A percentile compares a stretch with the other conserved stretches of the same genome.
Evolutionary conservation across 2,797 vertebrate species (phyloP).

Genomic region (Margarornis squamiger): DNA sequence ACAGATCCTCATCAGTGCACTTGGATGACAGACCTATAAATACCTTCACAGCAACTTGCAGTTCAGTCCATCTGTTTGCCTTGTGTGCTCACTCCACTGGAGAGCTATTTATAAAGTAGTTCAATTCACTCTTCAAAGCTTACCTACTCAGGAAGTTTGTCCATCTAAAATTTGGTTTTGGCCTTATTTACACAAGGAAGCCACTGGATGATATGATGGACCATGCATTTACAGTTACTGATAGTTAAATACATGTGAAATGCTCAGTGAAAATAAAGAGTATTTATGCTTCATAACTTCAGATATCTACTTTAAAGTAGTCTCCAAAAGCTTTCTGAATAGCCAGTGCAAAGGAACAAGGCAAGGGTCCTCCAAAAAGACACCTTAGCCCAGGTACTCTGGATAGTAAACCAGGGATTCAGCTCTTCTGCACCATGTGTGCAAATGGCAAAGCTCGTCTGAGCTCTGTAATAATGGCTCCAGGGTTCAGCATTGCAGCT

Average conservation of each 20-base stretch:
- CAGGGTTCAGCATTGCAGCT: not conserved
- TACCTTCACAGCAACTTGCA: not conserved
- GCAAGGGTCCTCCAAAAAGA: not conserved
- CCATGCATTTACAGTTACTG: not conserved
- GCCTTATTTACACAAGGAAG: not conserved
- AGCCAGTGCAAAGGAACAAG: not conserved
- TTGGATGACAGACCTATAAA: not conserved
- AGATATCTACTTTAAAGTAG: not conserved
- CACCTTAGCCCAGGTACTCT: not conserved
- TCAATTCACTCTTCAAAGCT: not conserved
- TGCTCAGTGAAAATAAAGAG: not conserved
- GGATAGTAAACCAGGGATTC: not conserved
- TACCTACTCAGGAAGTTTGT: not conserved
- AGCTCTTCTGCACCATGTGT: not conserved
- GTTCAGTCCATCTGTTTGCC: not conserved
- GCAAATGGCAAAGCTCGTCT: not conserved
- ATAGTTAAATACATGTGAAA: not conserved
- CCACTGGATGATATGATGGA: not conserved
- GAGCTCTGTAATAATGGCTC: not conserved
- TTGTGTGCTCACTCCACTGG: not conserved
- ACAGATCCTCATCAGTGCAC: not conserved
- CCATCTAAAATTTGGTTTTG: not conserved
- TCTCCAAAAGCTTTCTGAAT: not conserved
- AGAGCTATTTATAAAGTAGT: not conserved
- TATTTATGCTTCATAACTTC: not conserved